Conservation (phyloP, 2,113 vertebrate species). For the Gnathonemus echidnorhynchus region DNA sequence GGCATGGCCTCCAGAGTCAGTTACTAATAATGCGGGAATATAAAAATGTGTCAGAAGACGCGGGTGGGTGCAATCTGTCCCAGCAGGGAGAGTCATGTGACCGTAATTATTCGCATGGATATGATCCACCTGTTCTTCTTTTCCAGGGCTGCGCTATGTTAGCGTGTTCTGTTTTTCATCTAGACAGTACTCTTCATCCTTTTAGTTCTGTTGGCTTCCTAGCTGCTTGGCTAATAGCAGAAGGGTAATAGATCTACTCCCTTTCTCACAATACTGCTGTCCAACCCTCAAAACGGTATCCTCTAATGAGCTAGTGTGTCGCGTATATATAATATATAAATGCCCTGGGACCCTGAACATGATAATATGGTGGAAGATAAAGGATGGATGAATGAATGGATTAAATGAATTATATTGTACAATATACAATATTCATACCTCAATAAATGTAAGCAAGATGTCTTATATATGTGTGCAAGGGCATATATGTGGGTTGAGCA, state of each 20-base stretch:
- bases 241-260: neutral
- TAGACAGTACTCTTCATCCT: neutral
- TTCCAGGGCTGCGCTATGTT: neutral
- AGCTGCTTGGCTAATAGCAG: neutral
- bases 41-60: neutral
- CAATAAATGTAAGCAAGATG: neutral
- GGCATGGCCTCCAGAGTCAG: slow-evolving; percentile 1
- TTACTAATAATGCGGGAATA: neutral
- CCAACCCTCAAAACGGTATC: neutral
- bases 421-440: neutral
- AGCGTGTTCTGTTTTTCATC: neutral
- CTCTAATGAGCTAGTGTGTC: neutral
- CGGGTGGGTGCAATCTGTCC: neutral
- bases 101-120: neutral
- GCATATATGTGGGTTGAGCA: neutral
- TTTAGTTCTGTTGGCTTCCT: neutral
- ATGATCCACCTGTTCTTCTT: neutral
- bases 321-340: neutral
- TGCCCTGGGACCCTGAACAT: neutral
- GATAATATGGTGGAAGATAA: neutral
- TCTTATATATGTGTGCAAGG: neutral
- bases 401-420: neutral
- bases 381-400: neutral
- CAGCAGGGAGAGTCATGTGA: neutral
- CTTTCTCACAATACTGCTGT: neutral